phyloP scores from a whole-genome alignment of 1,140 invertebrate species.

The Trachelipus rathkii region DNA sequence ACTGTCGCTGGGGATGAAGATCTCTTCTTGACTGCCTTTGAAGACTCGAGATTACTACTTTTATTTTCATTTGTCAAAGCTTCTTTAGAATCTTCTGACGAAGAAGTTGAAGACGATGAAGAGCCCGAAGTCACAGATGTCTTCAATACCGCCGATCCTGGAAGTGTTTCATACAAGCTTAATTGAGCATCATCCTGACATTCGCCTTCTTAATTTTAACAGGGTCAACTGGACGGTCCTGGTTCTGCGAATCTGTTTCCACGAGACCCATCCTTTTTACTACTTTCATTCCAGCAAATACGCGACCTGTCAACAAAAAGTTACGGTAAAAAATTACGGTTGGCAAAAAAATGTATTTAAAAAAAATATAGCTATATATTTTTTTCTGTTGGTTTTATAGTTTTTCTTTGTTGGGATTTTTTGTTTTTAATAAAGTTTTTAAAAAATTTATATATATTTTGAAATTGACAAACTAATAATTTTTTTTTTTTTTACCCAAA shows the following conservation, averaged over 20 bases:
- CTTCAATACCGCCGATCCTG: too few species aligned
- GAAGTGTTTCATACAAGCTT: too few species aligned
- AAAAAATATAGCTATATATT: too few species aligned
- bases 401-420: too few species aligned
- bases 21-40: constrained; percentile 29
- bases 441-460: too few species aligned
- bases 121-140: not conserved
- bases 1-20: not conserved
- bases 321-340: too few species aligned
- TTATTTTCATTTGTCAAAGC: too few species aligned
- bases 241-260: constrained; percentile 72
- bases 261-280: constrained; percentile 87
- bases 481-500: too few species aligned
- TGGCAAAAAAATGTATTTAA: too few species aligned
- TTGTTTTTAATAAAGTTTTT: too few species aligned
- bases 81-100: not conserved
- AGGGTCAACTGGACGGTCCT: constrained; percentile 84
- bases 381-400: too few species aligned
- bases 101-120: not conserved
- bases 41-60: not conserved
- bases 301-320: constrained; percentile 54
- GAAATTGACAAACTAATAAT: too few species aligned
- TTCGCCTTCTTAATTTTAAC: constrained; percentile 72
- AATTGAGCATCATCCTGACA: constrained; percentile 26
- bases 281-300: constrained; percentile 80